These are phyloP conservation scores for Micrasema minimum DNA, from an alignment of 1,140 invertebrate species.

Conservation along the genomic window DNA sequence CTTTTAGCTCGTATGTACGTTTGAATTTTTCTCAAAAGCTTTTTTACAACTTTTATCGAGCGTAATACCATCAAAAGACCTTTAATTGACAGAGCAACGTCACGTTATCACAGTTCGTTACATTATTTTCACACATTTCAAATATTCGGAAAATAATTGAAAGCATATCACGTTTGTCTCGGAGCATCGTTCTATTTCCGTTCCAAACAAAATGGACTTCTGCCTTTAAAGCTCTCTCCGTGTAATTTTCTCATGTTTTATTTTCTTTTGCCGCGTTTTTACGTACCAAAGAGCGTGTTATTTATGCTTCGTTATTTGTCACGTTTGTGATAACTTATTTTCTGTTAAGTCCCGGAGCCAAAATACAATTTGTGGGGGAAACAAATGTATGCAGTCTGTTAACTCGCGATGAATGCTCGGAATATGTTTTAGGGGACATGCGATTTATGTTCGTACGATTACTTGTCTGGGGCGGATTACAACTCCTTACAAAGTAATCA, in stretches of 20 bases:
- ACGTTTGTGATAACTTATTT: slow-evolving; percentile 16
- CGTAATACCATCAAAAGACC: too few species aligned
- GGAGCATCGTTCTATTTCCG: slow-evolving; percentile 7
- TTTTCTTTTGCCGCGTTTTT: slow-evolving; percentile 16
- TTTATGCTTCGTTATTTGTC: slow-evolving; percentile 28
- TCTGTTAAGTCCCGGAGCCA: background rate
- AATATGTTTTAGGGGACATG: background rate
- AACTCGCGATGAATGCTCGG: slow-evolving; percentile 16
- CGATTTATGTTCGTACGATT: too few species aligned
- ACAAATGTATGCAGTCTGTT: slow-evolving; percentile 28
- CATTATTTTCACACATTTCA: slow-evolving; percentile 5
- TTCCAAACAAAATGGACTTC: slow-evolving; percentile 8
- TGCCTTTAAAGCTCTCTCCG: slow-evolving; percentile 16
- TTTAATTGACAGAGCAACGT: slow-evolving; percentile 4
- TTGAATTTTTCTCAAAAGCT: too few species aligned
- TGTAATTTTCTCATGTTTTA: slow-evolving; percentile 20
- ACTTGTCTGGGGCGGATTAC: too few species aligned
- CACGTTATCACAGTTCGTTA: slow-evolving; percentile 2
- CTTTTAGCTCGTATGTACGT: too few species aligned
- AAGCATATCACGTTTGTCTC: slow-evolving; percentile 13
- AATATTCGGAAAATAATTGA: slow-evolving; percentile 24
- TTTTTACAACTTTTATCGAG: too few species aligned
- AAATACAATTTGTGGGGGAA: slow-evolving; percentile 24
- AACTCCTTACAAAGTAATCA: too few species aligned
- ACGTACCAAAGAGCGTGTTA: slow-evolving; percentile 14